Evolutionary conservation across 2,113 vertebrate species (phyloP).

Genomic region (Coptodon bakossiorum): DNA sequence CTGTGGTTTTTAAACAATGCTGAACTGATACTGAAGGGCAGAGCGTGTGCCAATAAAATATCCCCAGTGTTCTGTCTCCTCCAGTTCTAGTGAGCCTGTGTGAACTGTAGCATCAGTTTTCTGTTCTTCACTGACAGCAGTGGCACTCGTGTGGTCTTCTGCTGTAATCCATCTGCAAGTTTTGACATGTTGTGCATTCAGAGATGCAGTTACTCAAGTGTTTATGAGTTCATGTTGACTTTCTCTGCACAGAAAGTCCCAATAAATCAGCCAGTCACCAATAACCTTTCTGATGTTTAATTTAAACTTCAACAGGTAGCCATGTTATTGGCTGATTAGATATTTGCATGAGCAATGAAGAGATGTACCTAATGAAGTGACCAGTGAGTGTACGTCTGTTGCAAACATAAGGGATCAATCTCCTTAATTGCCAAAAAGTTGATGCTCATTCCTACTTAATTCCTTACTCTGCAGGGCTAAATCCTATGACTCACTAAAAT

Average conservation of each 20-base stretch:
- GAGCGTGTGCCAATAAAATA: not conserved
- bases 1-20: not conserved
- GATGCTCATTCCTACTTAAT: not conserved
- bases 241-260: not conserved
- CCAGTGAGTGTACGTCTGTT: not conserved
- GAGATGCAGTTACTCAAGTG: not conserved
- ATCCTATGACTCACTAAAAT: not conserved
- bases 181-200: not conserved
- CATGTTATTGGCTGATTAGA: not conserved
- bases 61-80: not conserved
- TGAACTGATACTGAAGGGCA: not conserved
- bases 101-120: not conserved
- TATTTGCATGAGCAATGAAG: not conserved
- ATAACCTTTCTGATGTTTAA: not conserved
- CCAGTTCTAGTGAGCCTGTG: not conserved
- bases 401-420: not conserved
- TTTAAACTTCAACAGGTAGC: accelerated
- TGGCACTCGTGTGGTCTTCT: not conserved
- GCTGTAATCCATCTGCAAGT: not conserved
- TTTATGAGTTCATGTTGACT: not conserved
- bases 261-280: not conserved
- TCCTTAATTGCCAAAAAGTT: not conserved
- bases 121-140: not conserved
- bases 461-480: not conserved
- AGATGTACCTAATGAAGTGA: not conserved